Percentiles rank a stretch among this genome's conserved stretches.
Conservation (phyloP, 1,140 invertebrate genomes). For the Kradibia gibbosae region DNA sequence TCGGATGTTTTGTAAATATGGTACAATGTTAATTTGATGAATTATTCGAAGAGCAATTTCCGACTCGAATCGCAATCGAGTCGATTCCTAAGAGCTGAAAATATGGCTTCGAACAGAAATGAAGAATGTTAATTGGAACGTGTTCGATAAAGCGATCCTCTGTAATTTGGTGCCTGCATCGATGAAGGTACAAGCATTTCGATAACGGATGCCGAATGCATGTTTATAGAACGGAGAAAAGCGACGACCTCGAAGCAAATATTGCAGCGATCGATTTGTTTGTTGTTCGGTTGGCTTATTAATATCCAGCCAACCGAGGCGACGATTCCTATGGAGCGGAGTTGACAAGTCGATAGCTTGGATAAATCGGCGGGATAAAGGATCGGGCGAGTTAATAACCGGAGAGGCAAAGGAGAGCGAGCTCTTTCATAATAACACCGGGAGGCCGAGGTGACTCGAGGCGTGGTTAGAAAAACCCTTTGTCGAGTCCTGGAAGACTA, state of each 20-base stretch:
- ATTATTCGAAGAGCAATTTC: neutral
- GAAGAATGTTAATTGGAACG: constrained; percentile 19
- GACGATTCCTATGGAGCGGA: neutral
- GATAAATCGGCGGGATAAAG: neutral
- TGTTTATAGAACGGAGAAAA: constrained; percentile 2
- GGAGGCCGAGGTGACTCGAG: no score
- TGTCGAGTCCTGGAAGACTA: no score
- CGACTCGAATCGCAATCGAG: neutral
- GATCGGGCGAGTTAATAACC: neutral
- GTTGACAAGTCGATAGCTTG: neutral
- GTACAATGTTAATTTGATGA: neutral
- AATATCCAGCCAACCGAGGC: neutral
- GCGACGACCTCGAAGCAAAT: neutral
- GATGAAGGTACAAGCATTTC: neutral
- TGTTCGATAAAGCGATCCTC: constrained; percentile 10
- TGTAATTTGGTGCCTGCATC: constrained; percentile 5
- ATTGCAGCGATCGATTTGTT: constrained; percentile 20
- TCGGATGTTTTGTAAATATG: neutral
- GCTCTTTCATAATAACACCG: no score
- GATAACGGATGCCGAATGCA: constrained; percentile 13
- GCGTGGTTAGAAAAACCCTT: no score
- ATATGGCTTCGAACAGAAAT: neutral
- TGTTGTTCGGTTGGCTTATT: constrained; percentile 2
- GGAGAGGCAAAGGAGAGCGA: no score
- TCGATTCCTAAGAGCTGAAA: constrained; percentile 10